These are phyloP conservation scores for Prionailurus bengalensis DNA, from an alignment of 2,113 vertebrate genomes.

Conservation along the genomic window DNA sequence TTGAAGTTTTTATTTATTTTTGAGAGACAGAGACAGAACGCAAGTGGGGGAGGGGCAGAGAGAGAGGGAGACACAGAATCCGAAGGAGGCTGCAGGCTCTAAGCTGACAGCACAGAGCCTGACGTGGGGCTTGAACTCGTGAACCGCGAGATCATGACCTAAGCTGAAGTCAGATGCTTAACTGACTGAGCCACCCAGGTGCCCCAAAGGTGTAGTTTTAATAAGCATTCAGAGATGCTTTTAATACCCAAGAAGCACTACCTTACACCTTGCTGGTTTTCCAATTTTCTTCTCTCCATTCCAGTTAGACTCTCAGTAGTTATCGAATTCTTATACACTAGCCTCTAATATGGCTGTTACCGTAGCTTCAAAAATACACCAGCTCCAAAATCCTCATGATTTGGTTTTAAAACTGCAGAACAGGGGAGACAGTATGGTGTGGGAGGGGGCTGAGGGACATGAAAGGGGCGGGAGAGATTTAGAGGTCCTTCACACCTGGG, in stretches of 20 bases:
- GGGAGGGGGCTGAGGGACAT: not conserved
- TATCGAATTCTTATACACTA: not conserved
- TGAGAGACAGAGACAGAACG: too few relatives aligned
- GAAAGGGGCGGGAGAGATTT: not conserved
- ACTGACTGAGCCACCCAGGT: too few relatives aligned
- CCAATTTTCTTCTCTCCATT: not conserved
- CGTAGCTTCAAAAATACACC: not conserved
- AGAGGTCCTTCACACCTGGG: not conserved
- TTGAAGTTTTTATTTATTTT: too few relatives aligned
- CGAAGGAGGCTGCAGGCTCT: too few relatives aligned
- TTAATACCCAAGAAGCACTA: too few relatives aligned
- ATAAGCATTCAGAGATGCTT: not conserved
- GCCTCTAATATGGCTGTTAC: not conserved
- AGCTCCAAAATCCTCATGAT: not conserved
- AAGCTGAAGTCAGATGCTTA: too few relatives aligned
- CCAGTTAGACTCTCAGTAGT: not conserved
- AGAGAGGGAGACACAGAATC: too few relatives aligned
- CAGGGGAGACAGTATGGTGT: not conserved
- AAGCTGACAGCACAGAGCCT: too few relatives aligned
- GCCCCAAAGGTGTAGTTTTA: not conserved
- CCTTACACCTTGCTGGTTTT: not conserved
- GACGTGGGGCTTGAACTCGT: too few relatives aligned
- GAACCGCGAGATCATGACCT: too few relatives aligned
- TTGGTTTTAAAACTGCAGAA: not conserved
- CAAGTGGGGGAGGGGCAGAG: too few relatives aligned